Conservation (phyloP, 1,140 invertebrate species). For the Bilobella aurantiaca region DNA sequence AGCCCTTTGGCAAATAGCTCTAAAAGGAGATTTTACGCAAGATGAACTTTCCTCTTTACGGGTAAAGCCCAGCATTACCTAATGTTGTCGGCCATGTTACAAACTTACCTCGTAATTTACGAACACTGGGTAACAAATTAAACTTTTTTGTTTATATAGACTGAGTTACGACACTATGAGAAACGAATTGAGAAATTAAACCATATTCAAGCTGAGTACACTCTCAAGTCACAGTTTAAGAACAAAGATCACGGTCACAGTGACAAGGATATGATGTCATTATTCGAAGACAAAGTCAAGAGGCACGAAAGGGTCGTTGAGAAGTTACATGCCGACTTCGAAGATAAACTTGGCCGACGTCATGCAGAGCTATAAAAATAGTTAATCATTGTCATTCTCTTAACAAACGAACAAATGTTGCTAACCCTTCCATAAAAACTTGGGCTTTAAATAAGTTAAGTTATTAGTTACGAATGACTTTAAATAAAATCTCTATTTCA, state of each 20-base stretch:
- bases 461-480: too few species aligned
- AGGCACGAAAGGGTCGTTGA: constrained; percentile 72
- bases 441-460: too few species aligned
- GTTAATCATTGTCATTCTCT: too few species aligned
- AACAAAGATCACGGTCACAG: constrained; percentile 38
- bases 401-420: too few species aligned
- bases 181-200: constrained; percentile 69
- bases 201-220: constrained; percentile 64
- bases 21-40: constrained; percentile 63
- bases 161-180: constrained; percentile 79
- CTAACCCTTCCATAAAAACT: too few species aligned
- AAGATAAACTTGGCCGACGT: constrained; percentile 61
- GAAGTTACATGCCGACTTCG: constrained; percentile 71
- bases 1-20: constrained; percentile 70
- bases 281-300: constrained; percentile 63
- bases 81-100: not conserved
- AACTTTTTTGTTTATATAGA: constrained; percentile 47
- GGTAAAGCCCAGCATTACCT: constrained; percentile 41
- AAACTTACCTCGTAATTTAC: not conserved
- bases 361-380: constrained; percentile 45
- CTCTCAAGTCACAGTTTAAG: constrained; percentile 42
- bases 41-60: constrained; percentile 73
- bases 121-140: too few species aligned
- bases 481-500: too few species aligned
- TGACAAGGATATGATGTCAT: constrained; percentile 45